These are phyloP conservation scores for Coracopsis vasa DNA, from an alignment of 2,113 vertebrate genomes.

Conservation along the genomic window DNA sequence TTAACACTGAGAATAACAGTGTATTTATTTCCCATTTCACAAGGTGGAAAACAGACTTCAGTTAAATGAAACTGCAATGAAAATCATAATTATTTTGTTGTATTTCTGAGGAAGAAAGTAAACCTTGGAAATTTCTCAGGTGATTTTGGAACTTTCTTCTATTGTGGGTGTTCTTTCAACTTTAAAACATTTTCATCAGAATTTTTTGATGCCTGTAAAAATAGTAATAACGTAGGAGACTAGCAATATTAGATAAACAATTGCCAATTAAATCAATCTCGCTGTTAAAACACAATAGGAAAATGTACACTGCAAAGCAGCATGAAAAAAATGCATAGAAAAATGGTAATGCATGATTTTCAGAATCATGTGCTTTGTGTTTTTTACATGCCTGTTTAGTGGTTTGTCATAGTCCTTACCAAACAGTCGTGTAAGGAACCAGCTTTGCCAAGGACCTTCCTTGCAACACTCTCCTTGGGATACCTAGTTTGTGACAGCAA, in stretches of 20 bases:
- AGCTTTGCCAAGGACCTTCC: not conserved
- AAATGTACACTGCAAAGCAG: not conserved
- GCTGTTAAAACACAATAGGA: no score
- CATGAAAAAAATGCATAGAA: not conserved
- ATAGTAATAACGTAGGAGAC: not conserved
- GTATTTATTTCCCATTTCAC: not conserved
- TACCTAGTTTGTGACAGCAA: not conserved
- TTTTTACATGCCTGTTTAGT: not conserved
- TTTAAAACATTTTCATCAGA: not conserved
- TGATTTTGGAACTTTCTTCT: not conserved
- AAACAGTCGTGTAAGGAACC: not conserved
- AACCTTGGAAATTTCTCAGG: not conserved
- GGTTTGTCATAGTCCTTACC: not conserved
- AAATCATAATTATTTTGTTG: not conserved
- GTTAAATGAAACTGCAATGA: not conserved
- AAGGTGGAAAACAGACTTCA: not conserved
- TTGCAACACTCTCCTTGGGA: not conserved
- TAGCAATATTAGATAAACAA: not conserved
- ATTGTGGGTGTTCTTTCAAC: not conserved
- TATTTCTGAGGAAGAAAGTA: not conserved
- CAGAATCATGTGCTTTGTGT: not conserved
- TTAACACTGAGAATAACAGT: not conserved
- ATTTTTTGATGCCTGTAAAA: not conserved
- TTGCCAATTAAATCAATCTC: not conserved
- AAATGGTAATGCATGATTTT: not conserved